Conservation (phyloP, 2,888 invertebrate genomes). For the Bombylius major region DNA sequence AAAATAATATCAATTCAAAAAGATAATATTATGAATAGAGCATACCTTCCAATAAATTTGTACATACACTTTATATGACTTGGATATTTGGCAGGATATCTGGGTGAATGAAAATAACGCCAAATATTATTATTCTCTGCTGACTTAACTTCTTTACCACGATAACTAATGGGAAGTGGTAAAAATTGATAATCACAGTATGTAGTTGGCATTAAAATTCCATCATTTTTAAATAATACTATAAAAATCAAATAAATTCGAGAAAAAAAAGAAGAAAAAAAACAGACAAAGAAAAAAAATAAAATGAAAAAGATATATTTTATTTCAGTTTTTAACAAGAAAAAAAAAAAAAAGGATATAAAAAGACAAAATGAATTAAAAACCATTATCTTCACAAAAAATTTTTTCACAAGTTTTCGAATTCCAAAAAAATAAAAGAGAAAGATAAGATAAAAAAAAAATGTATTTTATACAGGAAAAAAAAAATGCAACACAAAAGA, state of each 20-base stretch:
- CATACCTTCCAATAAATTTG: constrained; percentile 72
- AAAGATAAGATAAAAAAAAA: too few relatives aligned
- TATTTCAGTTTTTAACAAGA: too few relatives aligned
- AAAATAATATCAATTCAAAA: not conserved
- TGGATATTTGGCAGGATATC: constrained; percentile 92
- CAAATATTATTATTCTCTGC: constrained; percentile 42
- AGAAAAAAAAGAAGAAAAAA: too few relatives aligned
- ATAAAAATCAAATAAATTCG: constrained; percentile 25
- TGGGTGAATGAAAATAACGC: constrained; percentile 80
- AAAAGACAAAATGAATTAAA: too few relatives aligned
- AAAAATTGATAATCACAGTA: constrained; percentile 79
- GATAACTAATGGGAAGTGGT: constrained; percentile 34
- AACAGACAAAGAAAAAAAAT: too few relatives aligned
- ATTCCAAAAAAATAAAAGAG: too few relatives aligned
- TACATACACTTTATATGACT: constrained; percentile 82
- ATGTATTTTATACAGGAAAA: too few relatives aligned
- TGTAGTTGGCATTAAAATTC: constrained; percentile 59
- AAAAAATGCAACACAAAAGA: too few relatives aligned
- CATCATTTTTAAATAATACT: constrained; percentile 74
- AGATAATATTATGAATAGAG: not conserved
- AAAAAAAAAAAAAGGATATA: too few relatives aligned
- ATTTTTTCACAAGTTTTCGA: too few relatives aligned
- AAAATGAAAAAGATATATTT: too few relatives aligned
- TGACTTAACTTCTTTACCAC: constrained; percentile 25
- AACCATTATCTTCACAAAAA: too few relatives aligned